Conservation (phyloP, 92 coral and sea anemone species). For the Palythoa heliodiscus region DNA sequence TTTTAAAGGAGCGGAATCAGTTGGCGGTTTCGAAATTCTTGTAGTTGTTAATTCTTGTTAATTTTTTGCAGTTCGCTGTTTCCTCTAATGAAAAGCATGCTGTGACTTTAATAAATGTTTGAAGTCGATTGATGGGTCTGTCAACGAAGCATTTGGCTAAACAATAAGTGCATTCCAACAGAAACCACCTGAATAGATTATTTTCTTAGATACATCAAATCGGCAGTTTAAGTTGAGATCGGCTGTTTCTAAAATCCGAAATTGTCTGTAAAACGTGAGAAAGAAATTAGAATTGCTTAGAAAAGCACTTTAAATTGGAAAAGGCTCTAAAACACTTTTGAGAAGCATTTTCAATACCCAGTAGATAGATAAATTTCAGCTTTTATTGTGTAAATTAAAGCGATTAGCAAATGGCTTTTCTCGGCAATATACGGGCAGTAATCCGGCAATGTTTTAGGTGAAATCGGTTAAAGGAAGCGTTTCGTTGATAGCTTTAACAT, state of each 20-base stretch:
- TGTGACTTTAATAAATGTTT: slow-evolving; percentile 17
- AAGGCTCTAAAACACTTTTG: background rate
- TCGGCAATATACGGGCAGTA: too few species aligned
- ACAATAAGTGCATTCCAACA: background rate
- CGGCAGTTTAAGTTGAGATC: background rate
- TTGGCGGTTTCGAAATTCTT: background rate
- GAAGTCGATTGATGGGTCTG: background rate
- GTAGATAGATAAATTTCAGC: background rate
- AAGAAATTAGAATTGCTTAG: background rate
- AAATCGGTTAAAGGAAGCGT: too few species aligned
- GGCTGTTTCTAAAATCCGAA: background rate
- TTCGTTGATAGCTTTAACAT: too few species aligned
- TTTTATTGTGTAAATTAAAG: background rate
- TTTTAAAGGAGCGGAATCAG: background rate
- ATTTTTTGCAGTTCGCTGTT: slow-evolving; percentile 2
- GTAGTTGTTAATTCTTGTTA: slow-evolving; percentile 30
- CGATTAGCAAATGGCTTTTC: background rate
- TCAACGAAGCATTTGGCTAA: background rate
- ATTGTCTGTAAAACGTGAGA: background rate
- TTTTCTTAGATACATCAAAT: background rate
- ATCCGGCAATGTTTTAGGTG: too few species aligned
- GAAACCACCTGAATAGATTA: background rate
- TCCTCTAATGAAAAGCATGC: slow-evolving; percentile 1
- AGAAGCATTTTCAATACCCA: background rate
- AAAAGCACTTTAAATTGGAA: background rate